Percentiles rank a stretch among this genome's conserved stretches.
These are phyloP conservation scores for Lasaia peninsularis DNA, from an alignment of 1,140 invertebrate genomes.

Conservation along the genomic window DNA sequence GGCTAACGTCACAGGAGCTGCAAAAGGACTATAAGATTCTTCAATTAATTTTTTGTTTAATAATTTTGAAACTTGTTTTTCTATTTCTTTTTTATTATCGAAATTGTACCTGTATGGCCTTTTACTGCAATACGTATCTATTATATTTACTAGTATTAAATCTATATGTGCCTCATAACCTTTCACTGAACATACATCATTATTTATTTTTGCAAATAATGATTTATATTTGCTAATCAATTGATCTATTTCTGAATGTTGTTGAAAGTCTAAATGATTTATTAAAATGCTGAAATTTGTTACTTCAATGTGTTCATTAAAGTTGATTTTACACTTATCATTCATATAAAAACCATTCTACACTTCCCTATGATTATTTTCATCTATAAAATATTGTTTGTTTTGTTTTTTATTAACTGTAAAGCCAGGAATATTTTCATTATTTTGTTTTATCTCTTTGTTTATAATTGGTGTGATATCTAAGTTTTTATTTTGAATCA, in stretches of 20 bases:
- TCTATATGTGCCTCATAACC: conserved; percentile 43
- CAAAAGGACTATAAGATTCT: too few species aligned
- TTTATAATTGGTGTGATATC: conserved; percentile 23
- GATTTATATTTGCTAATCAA: conserved; percentile 38
- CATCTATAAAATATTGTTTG: conserved; percentile 5
- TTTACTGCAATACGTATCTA: conserved; percentile 41
- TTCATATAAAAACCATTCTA: conserved; percentile 4
- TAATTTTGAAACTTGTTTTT: too few species aligned
- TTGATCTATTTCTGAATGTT: conserved; percentile 33
- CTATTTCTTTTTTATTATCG: conserved; percentile 34
- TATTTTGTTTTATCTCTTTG: conserved; percentile 16
- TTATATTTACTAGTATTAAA: too few species aligned
- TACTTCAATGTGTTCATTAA: conserved; percentile 37
- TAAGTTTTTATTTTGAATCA: conserved; percentile 33
- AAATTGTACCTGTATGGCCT: conserved; percentile 37
- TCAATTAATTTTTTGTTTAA: too few species aligned
- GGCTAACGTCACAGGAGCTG: too few species aligned
- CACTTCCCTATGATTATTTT: conserved; percentile 11
- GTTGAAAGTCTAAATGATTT: conserved; percentile 34
- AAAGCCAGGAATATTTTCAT: conserved; percentile 7
- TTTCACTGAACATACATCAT: conserved; percentile 26
- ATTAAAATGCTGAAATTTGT: conserved; percentile 33
- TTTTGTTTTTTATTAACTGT: conserved; percentile 19
- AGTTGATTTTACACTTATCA: conserved; percentile 30
- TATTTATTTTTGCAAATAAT: conserved; percentile 41